Evolutionary conservation across 2,797 vertebrate genomes (phyloP).

Genomic region (Sebastes kiyomatsui): DNA sequence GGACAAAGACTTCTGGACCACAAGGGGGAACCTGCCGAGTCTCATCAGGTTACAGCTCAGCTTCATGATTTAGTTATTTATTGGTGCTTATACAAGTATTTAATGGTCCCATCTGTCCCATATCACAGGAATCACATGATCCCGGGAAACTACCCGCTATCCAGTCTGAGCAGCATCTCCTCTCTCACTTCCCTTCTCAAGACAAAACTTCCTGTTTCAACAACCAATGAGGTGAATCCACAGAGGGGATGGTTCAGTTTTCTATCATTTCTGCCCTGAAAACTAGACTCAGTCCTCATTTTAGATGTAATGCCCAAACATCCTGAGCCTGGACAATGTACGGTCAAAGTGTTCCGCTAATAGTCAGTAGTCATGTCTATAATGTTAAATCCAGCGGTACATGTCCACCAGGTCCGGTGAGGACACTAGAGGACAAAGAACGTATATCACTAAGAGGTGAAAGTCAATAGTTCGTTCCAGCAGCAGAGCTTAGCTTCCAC

Average conservation of each 20-base stretch:
- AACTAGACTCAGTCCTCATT: neutral
- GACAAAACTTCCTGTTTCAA: constrained; percentile 81
- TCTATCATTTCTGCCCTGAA: neutral
- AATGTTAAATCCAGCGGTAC: no score
- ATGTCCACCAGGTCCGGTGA: neutral
- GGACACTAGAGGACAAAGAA: neutral
- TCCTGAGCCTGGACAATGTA: no score
- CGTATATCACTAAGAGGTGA: no score
- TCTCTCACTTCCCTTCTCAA: constrained; percentile 84
- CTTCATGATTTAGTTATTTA: neutral
- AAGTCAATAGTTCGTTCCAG: no score
- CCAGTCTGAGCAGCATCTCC: constrained; percentile 79
- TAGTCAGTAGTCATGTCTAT: no score
- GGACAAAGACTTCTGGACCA: constrained; percentile 88
- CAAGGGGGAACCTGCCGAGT: constrained; percentile 82
- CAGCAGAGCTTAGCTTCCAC: no score
- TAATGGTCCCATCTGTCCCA: neutral
- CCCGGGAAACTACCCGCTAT: constrained; percentile 75
- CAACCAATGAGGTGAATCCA: constrained; percentile 81
- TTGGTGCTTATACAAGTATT: neutral
- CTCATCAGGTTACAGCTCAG: constrained; percentile 85
- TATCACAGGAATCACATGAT: constrained; percentile 87
- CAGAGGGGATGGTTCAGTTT: neutral
- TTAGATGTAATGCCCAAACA: no score
- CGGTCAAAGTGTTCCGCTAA: no score